These are phyloP conservation scores for Dendrocopos noguchii DNA, from an alignment of 2,113 vertebrate genomes.

Conservation along the genomic window DNA sequence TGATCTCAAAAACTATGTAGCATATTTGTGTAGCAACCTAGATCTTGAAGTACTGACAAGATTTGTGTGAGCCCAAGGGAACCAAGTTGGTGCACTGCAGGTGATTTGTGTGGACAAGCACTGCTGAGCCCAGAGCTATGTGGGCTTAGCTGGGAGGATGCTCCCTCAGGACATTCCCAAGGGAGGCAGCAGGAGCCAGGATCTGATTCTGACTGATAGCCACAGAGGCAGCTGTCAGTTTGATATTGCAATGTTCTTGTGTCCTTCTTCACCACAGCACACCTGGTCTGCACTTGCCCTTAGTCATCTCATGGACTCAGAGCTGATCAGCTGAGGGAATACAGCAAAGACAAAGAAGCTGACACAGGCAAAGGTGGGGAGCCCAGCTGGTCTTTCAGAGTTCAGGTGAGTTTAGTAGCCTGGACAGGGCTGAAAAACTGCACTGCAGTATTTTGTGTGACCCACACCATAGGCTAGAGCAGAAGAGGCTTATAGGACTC, in stretches of 20 bases:
- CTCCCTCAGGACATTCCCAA: not conserved
- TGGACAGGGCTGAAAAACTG: not conserved
- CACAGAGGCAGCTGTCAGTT: not conserved
- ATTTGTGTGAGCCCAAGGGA: not conserved
- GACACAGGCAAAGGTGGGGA: not conserved
- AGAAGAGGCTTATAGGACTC: not conserved
- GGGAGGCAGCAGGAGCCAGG: not conserved
- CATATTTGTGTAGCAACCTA: not conserved
- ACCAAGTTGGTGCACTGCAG: not conserved
- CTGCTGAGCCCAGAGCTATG: not conserved
- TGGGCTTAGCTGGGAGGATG: not conserved
- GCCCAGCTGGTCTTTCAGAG: not conserved
- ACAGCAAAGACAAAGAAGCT: not conserved
- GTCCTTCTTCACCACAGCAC: not conserved
- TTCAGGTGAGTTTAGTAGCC: not conserved
- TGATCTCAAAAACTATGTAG: not conserved
- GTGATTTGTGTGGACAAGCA: not conserved
- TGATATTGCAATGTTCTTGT: not conserved
- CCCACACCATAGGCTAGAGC: not conserved
- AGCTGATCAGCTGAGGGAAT: not conserved
- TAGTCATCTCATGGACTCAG: not conserved
- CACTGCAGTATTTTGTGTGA: not conserved
- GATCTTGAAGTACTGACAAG: not conserved
- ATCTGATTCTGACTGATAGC: not conserved
- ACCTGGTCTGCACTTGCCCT: accelerated